These are phyloP conservation scores for Vulpes vulpes DNA, from an alignment of 2,113 vertebrate genomes.

Conservation along the genomic window DNA sequence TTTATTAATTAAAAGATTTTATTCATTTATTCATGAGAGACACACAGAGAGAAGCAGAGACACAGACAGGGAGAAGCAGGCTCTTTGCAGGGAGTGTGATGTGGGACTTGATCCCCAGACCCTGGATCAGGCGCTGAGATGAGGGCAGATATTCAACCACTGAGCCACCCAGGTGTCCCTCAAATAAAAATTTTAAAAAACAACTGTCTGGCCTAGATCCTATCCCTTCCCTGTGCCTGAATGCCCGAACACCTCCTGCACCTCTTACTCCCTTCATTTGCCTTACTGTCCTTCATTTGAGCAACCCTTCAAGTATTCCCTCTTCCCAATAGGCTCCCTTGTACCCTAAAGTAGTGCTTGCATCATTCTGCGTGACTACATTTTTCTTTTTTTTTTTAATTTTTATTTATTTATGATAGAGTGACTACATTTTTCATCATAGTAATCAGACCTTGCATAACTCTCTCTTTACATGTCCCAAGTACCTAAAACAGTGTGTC, in stretches of 20 bases:
- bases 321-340: neutral
- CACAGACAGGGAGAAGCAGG: too few relatives aligned
- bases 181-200: neutral
- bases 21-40: too few relatives aligned
- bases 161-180: neutral
- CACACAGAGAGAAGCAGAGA: too few relatives aligned
- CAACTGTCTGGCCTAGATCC: neutral
- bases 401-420: neutral
- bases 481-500: neutral
- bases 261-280: neutral
- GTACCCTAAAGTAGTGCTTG: neutral
- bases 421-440: neutral
- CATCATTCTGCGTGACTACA: neutral
- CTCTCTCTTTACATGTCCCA: neutral
- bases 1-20: too few relatives aligned
- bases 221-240: neutral
- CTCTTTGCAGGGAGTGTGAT: too few relatives aligned
- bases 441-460: neutral
- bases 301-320: neutral
- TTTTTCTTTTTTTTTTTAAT: neutral
- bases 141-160: too few relatives aligned
- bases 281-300: neutral
- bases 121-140: too few relatives aligned
- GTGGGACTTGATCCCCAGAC: too few relatives aligned
- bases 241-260: neutral